phyloP scores from a whole-genome alignment of 2,888 invertebrate genomes.

The Hirtodrosophila histrioides region DNA sequence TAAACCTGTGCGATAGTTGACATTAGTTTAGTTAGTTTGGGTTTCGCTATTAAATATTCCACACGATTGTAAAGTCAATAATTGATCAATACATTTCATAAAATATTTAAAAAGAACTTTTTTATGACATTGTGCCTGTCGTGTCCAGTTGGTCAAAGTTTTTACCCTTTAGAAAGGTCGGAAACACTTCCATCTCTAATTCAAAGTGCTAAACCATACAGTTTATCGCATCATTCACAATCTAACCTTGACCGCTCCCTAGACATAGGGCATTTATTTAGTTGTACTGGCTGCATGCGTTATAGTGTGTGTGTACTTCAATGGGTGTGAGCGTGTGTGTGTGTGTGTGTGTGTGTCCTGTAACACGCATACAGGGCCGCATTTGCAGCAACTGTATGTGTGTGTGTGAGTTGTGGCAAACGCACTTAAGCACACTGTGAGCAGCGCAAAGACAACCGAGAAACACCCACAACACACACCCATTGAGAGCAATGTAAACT shows the following conservation, averaged over 20 bases:
- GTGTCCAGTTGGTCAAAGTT: too few relatives aligned
- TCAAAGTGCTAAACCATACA: conserved; percentile 17
- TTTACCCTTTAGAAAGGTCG: too few relatives aligned
- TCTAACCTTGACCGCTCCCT: conserved; percentile 41
- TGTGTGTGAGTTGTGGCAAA: conserved; percentile 64
- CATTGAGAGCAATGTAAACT: conserved; percentile 71
- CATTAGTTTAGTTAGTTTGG: too few relatives aligned
- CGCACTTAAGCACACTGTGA: conserved; percentile 60
- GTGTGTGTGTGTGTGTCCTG: conserved; percentile 17
- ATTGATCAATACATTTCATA: too few relatives aligned
- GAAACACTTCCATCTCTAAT: not conserved
- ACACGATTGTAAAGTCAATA: too few relatives aligned
- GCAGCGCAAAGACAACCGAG: conserved; percentile 9
- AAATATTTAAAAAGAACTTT: too few relatives aligned
- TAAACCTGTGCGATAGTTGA: too few relatives aligned
- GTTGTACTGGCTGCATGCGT: conserved; percentile 46
- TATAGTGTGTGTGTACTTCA: conserved; percentile 7
- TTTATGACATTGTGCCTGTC: too few relatives aligned
- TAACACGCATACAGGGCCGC: conserved; percentile 20
- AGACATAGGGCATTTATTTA: conserved; percentile 44
- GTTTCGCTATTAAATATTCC: too few relatives aligned
- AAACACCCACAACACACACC: conserved; percentile 32
- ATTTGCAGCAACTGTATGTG: conserved; percentile 23
- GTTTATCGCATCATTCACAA: conserved; percentile 38
- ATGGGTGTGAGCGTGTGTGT: conserved; percentile 15